Evolutionary conservation across 2,888 invertebrate species (phyloP), one percentile per base, ranked within the genome.

Genomic region (Carpatolechia fugitivella): DNA sequence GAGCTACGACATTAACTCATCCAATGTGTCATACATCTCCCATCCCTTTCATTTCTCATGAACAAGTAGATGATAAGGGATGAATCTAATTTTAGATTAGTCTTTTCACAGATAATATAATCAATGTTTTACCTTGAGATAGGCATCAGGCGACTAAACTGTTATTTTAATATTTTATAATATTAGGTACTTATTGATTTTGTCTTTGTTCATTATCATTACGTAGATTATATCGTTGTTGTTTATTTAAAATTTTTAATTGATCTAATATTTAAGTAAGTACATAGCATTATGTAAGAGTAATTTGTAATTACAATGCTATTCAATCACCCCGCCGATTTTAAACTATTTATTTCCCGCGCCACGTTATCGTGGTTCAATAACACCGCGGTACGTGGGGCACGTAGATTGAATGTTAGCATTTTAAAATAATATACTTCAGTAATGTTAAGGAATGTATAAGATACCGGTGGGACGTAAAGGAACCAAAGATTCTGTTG

Each of bases 401-500:
- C 35, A 38, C 3, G 38, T 38, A 38, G 38, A 13, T 11, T n/a
- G 10, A 31, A 33, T 33, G n/a, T 44, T 20, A 53, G 44, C 24
- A 6, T 50, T 55, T 50, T 44, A 41, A 50, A 35, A 41, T 33
- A 18, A 41, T 50, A 18, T 44, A 35, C 41, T 36, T 30, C n/a
- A 18, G 5, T 18, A 18, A 5, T 41, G 4, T n/a, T 35, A 16
- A 40, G 18, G 18, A 18, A 20, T 10, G 40, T 8, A 41, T 33
- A 44, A 16, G 33, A 36, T 44, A 30, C 30, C 36, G 18, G 51
- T 52, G 48, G 31, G 35, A 40, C 11, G 56, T 41, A 59, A 57
- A 44, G 60, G 65, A 68, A 69, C 67, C 67, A 67, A 69, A 64
- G 59, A 61, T 54, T 49, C 49, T 58, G 52, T 60, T 56, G 38